Conservation (phyloP, 2,888 invertebrate species). For the Leucoma salicis region DNA sequence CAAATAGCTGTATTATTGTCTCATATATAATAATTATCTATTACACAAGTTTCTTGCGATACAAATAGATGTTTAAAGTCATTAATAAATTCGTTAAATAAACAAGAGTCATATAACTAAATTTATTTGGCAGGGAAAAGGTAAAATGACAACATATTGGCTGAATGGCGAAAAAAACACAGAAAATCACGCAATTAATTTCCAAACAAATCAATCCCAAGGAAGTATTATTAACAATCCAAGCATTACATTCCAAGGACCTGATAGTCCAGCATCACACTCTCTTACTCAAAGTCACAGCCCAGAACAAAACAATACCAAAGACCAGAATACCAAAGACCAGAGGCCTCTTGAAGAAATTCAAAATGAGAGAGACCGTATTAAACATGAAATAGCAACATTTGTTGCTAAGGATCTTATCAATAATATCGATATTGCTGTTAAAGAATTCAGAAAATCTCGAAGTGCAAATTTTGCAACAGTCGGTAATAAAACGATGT, state of each 20-base stretch:
- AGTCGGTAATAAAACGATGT: conserved; percentile 37
- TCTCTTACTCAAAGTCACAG: conserved; percentile 66
- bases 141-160: conserved; percentile 95
- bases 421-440: conserved; percentile 70
- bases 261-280: conserved; percentile 73
- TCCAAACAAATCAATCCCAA: conserved; percentile 41
- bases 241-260: conserved; percentile 75
- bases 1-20: too few species aligned
- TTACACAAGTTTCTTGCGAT: too few species aligned
- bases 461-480: conserved; percentile 60
- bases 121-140: conserved; percentile 87
- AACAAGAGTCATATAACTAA: not conserved
- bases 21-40: too few species aligned
- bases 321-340: conserved; percentile 38
- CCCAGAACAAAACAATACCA: conserved; percentile 55
- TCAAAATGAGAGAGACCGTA: conserved; percentile 63
- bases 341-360: conserved; percentile 51
- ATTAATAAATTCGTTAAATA: too few species aligned
- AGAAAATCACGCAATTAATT: conserved; percentile 34
- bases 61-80: too few species aligned
- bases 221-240: conserved; percentile 54
- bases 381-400: conserved; percentile 74
- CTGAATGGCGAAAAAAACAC: conserved; percentile 86
- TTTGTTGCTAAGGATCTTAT: conserved; percentile 74
- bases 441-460: conserved; percentile 67